Evolutionary conservation across 2,113 vertebrate species (phyloP).

Genomic region (Eulacestoma nigropectus): DNA sequence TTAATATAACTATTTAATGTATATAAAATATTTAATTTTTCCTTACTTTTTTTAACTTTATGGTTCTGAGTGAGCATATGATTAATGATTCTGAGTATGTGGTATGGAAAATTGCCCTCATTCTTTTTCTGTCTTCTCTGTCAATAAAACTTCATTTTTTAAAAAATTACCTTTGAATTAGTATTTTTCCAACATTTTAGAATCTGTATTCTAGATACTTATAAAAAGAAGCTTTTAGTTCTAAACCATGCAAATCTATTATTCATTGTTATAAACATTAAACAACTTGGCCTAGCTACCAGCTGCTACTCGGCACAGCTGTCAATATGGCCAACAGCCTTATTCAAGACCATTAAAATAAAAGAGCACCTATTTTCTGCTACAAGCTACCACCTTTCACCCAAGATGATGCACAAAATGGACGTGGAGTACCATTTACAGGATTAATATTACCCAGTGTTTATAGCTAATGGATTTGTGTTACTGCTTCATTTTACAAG

Average conservation of each 20-base stretch:
- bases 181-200: neutral
- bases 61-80: neutral
- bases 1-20: neutral
- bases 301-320: conserved; percentile 18
- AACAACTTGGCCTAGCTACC: conserved; percentile 11
- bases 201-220: neutral
- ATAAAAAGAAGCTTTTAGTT: neutral
- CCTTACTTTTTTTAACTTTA: neutral
- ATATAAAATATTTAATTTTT: neutral
- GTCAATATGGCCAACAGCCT: conserved; percentile 19
- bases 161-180: neutral
- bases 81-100: neutral
- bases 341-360: conserved; percentile 50
- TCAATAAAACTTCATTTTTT: neutral
- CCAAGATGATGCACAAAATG: conserved; percentile 6
- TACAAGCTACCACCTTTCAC: conserved; percentile 44
- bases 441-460: conserved; percentile 47
- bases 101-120: neutral
- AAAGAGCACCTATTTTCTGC: conserved; percentile 40
- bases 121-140: neutral
- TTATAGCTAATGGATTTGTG: conserved; percentile 48
- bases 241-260: neutral
- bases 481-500: conserved; percentile 46
- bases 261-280: conserved; percentile 10
- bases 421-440: conserved; percentile 20